Conservation (phyloP, 2,888 invertebrate species). For the Scaptomyza tumidula region DNA sequence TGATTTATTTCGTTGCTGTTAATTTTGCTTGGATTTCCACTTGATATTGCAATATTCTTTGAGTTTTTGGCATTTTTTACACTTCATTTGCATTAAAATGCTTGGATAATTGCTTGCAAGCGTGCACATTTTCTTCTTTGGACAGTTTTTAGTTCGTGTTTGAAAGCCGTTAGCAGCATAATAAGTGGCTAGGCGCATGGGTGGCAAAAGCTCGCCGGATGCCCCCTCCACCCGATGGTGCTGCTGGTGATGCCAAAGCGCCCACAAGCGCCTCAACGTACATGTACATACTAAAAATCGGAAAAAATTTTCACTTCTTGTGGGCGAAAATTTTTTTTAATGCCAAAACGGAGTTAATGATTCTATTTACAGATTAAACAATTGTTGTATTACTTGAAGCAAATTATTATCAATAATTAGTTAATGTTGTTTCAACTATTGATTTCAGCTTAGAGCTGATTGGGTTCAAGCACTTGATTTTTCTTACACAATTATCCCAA, state of each 20-base stretch:
- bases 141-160: slow-evolving; percentile 54
- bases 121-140: slow-evolving; percentile 48
- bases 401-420: slow-evolving; percentile 19
- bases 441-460: slow-evolving; percentile 44
- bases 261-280: slow-evolving; percentile 72
- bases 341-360: slow-evolving; percentile 16
- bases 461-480: slow-evolving; percentile 28
- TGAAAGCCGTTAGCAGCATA: slow-evolving; percentile 50
- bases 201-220: slow-evolving; percentile 66
- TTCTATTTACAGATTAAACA: slow-evolving; percentile 7
- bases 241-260: slow-evolving; percentile 46
- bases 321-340: slow-evolving; percentile 66
- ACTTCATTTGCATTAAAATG: slow-evolving; percentile 60
- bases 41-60: slow-evolving; percentile 44
- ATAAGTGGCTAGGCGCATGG: slow-evolving; percentile 39
- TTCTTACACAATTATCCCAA: slow-evolving; percentile 62
- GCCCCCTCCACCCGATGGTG: slow-evolving; percentile 66
- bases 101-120: slow-evolving; percentile 48
- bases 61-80: slow-evolving; percentile 67
- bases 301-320: slow-evolving; percentile 77
- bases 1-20: slow-evolving; percentile 22
- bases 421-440: slow-evolving; percentile 43
- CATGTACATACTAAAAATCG: slow-evolving; percentile 83
- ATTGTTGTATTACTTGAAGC: slow-evolving; percentile 9
- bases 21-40: slow-evolving; percentile 41